These are phyloP conservation scores for Gavia stellata DNA, from an alignment of 2,113 vertebrate species.

Conservation along the genomic window DNA sequence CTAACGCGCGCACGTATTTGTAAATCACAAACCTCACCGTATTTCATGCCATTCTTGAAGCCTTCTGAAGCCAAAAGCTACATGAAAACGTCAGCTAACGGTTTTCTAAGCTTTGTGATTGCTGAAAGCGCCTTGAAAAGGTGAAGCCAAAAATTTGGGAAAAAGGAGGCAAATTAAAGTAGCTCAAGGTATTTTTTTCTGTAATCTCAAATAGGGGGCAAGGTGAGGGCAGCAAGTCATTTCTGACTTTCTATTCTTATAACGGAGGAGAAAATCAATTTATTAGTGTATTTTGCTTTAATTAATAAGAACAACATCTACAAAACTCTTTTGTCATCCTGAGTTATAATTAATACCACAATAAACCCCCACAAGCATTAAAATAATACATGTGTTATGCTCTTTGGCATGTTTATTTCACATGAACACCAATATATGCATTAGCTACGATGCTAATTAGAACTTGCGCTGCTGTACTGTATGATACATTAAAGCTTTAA, in stretches of 20 bases:
- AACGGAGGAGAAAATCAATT: rapidly evolving
- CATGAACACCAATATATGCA: background rate
- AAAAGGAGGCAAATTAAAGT: background rate
- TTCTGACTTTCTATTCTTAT: background rate
- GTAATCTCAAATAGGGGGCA: background rate
- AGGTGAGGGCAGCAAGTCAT: background rate
- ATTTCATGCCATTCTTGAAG: background rate
- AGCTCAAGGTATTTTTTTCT: background rate
- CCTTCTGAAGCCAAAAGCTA: background rate
- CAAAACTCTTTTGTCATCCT: background rate
- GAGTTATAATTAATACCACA: background rate
- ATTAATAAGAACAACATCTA: background rate
- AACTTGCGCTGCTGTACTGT: background rate
- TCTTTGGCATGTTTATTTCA: background rate
- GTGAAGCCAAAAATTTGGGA: background rate
- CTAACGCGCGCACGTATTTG: background rate
- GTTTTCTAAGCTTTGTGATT: background rate
- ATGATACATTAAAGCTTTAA: background rate
- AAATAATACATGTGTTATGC: background rate
- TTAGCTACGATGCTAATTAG: background rate
- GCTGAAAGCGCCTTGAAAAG: background rate
- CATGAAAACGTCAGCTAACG: background rate
- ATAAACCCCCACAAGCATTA: background rate
- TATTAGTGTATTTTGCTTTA: background rate
- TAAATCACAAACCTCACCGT: background rate